Conservation (phyloP, 2,888 invertebrate genomes). For the Ichneumon xanthorius region DNA sequence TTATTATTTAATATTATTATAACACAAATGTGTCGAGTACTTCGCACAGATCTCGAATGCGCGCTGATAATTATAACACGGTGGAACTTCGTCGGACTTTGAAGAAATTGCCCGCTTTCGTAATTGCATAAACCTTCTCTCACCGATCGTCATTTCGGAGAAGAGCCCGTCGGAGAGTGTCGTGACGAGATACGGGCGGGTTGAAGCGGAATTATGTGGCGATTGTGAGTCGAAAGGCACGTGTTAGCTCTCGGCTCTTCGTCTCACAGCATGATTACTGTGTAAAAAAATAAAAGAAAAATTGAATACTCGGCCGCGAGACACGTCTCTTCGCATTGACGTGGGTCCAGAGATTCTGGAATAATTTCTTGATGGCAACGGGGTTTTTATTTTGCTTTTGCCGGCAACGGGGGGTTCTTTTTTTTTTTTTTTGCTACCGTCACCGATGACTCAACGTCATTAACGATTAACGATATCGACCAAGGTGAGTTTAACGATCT, state of each 20-base stretch:
- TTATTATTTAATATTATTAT: neutral
- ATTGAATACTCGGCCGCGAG: too few relatives aligned
- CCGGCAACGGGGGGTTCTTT: neutral
- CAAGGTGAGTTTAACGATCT: neutral
- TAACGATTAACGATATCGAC: neutral
- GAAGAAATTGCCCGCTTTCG: constrained; percentile 35
- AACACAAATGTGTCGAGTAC: neutral
- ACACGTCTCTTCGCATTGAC: neutral
- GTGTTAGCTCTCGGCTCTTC: neutral
- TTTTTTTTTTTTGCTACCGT: neutral
- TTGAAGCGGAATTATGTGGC: neutral
- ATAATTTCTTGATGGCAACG: neutral
- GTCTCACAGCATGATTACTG: neutral
- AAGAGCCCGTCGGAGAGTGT: neutral
- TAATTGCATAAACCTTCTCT: constrained; percentile 37
- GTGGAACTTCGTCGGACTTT: neutral
- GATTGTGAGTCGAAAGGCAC: neutral
- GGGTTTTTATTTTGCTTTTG: neutral
- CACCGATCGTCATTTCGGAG: neutral
- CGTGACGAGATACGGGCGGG: neutral
- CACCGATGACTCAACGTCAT: neutral
- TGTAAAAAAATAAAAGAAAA: too few relatives aligned
- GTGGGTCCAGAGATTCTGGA: neutral
- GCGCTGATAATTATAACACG: constrained; percentile 16
- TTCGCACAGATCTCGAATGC: neutral